phyloP scores from a whole-genome alignment of 2,113 vertebrate species.

The Phrynosoma platyrhinos region DNA sequence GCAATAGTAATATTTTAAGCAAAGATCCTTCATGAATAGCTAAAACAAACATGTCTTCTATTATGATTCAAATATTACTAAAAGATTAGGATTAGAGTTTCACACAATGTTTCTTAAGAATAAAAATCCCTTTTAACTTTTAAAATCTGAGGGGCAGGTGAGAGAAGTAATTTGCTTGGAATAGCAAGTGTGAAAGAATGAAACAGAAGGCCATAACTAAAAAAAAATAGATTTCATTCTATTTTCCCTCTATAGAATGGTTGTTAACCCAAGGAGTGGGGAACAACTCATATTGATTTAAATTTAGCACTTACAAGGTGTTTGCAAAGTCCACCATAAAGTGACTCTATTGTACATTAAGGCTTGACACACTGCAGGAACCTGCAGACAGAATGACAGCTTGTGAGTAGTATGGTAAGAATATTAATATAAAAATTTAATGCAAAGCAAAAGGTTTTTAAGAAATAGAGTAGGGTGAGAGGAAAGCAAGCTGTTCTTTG shows the following conservation, averaged over 20 bases:
- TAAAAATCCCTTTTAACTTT: background rate
- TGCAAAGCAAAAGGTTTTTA: constrained; percentile 16
- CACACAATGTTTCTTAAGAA: background rate
- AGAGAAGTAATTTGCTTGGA: background rate
- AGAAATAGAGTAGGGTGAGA: background rate
- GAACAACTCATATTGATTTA: background rate
- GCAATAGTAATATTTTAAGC: constrained; percentile 6
- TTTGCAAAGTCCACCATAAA: constrained; percentile 38
- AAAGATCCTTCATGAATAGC: background rate
- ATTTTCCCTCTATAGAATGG: background rate
- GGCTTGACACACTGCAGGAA: constrained; percentile 15
- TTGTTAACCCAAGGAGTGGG: background rate
- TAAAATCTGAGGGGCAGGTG: background rate
- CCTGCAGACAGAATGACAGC: background rate
- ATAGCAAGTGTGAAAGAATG: constrained; percentile 18
- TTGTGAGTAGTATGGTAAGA: background rate
- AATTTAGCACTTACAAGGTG: constrained; percentile 21
- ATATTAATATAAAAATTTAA: constrained; percentile 31
- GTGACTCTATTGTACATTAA: constrained; percentile 1
- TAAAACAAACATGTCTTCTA: background rate
- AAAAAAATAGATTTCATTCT: background rate
- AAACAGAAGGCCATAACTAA: background rate
- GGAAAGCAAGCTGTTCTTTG: background rate
- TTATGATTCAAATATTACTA: background rate
- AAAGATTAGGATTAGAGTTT: background rate